Evolutionary conservation across 2,888 invertebrate species (phyloP), one percentile per base, ranked within the genome.

Genomic region (Achlya flavicornis): DNA sequence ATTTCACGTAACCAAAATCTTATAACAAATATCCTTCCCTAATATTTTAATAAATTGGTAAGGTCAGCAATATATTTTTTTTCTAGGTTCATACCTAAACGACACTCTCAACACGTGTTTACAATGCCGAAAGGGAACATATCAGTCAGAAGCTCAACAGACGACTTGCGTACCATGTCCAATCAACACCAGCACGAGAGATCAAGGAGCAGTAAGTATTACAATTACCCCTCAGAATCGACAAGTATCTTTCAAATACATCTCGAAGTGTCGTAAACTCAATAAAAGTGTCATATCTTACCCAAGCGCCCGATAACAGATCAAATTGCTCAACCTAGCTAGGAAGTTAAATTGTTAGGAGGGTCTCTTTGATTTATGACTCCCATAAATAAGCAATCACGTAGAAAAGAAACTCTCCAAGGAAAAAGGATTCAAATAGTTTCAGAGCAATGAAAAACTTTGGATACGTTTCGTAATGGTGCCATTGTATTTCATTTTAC

Each of bases 131-230:
- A 97, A 97, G 87, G 98, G 98, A 70, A 97, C 96, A 65, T 99
- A 98, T 86, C 99, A 98, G 86, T 95, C 98, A 0, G 97, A 98
- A 78, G 95, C 97, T 0, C 98, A 98, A 81, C 98, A 99, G 83
- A 97, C 97, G 0, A 95, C 95, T 53, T 99, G 98, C 85, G 94
- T 97, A 63, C 95, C 96, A 53, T 99, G 99, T 81, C 98, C 98
- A 35, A 96, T 97, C 57, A 98, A 98, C 84, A 98, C 97, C 26
- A 98, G 98, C 78, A 99, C 99, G 0, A 96, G 96, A 79, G 95
- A 95, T 76, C 94, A 95, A 0, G 98, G 97, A 66, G 96, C 98
- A 66, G 97, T 97, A 90, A 96, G 96, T 95, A 69, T 65, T 63
- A 68, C 61, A 62, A 16, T 63, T 32, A 46, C 35, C 46, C 61